Conservation (phyloP, 2,888 invertebrate species). For the Xanthia togata region DNA sequence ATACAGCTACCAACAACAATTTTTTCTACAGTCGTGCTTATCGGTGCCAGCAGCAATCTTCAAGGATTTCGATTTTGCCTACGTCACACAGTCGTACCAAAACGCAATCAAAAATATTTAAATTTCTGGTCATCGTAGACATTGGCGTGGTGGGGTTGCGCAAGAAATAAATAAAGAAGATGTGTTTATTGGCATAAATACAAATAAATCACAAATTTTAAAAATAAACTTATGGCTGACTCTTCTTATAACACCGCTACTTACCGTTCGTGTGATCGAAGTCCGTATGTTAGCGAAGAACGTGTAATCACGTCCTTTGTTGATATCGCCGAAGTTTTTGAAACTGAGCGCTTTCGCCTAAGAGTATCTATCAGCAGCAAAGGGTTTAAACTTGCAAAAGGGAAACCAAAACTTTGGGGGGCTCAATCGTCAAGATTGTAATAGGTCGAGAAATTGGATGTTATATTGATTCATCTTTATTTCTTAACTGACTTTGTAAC, state of each 20-base stretch:
- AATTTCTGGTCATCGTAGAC: not conserved
- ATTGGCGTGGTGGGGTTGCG: not conserved
- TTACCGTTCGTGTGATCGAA: not conserved
- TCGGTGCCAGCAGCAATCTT: not conserved
- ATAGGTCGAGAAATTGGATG: too few relatives aligned
- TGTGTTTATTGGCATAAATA: not conserved
- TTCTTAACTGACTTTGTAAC: too few relatives aligned
- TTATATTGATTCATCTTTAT: not conserved
- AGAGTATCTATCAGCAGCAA: not conserved
- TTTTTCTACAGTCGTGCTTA: not conserved
- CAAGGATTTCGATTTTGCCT: not conserved
- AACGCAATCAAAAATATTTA: not conserved
- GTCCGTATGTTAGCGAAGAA: not conserved
- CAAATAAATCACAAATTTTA: not conserved
- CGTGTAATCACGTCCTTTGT: not conserved
- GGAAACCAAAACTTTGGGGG: not conserved
- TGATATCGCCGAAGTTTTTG: not conserved
- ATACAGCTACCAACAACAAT: too few relatives aligned
- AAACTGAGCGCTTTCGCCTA: not conserved
- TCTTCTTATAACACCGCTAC: not conserved
- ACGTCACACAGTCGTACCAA: not conserved
- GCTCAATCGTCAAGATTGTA: not conserved
- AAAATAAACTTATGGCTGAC: not conserved
- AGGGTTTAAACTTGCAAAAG: slow-evolving; percentile 4
- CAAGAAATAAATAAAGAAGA: not conserved